A percentile compares a stretch with the other conserved stretches of the same genome.
phyloP scores from a whole-genome alignment of 2,797 vertebrate genomes.

The Halcyon chelicuti region DNA sequence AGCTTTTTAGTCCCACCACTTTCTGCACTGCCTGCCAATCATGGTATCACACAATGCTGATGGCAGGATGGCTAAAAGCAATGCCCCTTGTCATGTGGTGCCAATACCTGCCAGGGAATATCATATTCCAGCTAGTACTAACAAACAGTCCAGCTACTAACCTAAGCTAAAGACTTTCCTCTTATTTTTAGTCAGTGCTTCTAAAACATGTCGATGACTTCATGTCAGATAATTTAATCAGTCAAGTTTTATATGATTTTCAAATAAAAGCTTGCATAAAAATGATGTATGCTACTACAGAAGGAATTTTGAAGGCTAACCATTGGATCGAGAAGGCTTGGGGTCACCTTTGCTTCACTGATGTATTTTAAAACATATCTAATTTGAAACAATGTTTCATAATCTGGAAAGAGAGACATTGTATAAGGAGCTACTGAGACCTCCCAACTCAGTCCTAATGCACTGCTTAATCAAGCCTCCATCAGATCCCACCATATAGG shows the following conservation, averaged over 20 bases:
- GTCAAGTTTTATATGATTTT: not conserved
- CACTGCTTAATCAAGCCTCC: not conserved
- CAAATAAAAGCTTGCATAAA: not conserved
- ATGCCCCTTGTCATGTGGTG: fast-evolving
- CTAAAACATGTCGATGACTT: not conserved
- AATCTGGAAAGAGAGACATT: not conserved
- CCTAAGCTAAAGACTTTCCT: not conserved
- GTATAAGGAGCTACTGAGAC: not conserved
- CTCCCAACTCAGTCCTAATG: not conserved
- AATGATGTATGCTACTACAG: not conserved
- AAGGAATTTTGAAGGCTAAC: not conserved
- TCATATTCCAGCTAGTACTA: not conserved
- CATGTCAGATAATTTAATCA: not conserved
- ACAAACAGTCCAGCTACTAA: not conserved
- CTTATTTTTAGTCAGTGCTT: not conserved
- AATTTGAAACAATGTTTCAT: not conserved
- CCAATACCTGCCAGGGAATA: not conserved
- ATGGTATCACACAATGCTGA: not conserved
- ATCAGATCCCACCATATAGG: not conserved
- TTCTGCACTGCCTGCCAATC: not conserved
- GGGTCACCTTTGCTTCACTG: not conserved
- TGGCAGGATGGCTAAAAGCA: not conserved
- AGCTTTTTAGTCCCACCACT: not conserved
- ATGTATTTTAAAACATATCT: not conserved
- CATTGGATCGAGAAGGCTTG: not conserved